A percentile compares a stretch with the other conserved stretches of the same genome.
phyloP scores from a whole-genome alignment of 2,888 invertebrate genomes.

The Agrilus cyanescens region DNA sequence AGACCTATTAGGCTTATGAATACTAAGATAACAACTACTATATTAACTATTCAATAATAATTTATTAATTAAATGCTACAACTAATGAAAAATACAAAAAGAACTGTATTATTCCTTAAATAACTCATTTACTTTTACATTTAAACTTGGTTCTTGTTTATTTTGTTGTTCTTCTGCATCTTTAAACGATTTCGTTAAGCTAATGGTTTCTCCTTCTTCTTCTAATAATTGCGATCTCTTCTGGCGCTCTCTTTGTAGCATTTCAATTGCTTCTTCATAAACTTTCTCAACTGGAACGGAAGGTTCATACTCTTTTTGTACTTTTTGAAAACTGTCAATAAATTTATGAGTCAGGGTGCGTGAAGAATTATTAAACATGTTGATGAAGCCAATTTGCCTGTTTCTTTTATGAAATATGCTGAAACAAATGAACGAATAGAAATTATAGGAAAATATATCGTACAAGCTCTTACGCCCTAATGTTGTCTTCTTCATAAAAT shows the following conservation, averaged over 20 bases:
- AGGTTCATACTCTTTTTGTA: conserved; percentile 39
- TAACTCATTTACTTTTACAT: conserved; percentile 5
- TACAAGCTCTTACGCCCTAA: conserved; percentile 62
- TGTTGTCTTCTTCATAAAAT: conserved; percentile 71
- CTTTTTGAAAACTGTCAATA: conserved; percentile 45
- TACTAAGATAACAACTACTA: too few species aligned
- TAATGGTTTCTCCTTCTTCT: conserved; percentile 6
- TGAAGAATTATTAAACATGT: conserved; percentile 39
- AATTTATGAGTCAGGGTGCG: conserved; percentile 48
- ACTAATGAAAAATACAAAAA: background rate
- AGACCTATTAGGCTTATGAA: too few species aligned
- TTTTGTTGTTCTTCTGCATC: conserved; percentile 14
- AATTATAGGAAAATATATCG: background rate
- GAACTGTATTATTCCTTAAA: conserved; percentile 6
- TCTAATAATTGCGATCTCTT: conserved; percentile 3
- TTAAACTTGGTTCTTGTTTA: conserved; percentile 17
- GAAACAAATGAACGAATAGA: conserved; percentile 22
- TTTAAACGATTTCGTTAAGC: conserved; percentile 18
- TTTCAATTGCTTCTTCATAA: conserved; percentile 32
- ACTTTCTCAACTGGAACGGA: conserved; percentile 39
- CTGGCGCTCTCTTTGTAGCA: conserved; percentile 24
- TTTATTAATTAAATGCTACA: background rate
- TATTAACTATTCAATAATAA: background rate
- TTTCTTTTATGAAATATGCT: conserved; percentile 56
- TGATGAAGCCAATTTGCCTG: conserved; percentile 42